Conservation (phyloP, 2,113 vertebrate genomes). For the Alethe diademata region DNA sequence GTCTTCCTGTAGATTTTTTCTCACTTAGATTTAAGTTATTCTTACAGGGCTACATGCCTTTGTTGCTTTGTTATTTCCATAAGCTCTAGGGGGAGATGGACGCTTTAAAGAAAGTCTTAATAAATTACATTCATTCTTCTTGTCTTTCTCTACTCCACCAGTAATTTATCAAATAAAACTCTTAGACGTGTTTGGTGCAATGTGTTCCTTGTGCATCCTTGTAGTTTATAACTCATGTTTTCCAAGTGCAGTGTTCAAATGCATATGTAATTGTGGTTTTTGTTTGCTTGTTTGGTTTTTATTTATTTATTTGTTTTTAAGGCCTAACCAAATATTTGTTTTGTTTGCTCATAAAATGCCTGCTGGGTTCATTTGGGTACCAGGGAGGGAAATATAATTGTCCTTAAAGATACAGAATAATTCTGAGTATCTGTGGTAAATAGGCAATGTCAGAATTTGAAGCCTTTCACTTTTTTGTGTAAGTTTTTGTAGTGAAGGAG, state of each 20-base stretch:
- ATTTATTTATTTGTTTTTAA: not conserved
- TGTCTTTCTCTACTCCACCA: not conserved
- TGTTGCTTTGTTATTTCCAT: not conserved
- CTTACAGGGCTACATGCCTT: not conserved
- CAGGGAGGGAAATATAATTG: not conserved
- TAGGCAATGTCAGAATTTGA: not conserved
- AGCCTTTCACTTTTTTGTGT: not conserved
- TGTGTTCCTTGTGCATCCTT: not conserved
- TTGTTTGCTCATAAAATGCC: not conserved
- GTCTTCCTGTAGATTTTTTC: not conserved
- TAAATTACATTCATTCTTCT: constrained; percentile 2
- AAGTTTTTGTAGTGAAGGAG: not conserved
- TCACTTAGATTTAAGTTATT: not conserved
- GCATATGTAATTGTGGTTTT: not conserved
- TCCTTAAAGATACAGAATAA: not conserved
- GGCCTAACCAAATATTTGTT: not conserved
- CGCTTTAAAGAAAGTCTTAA: not conserved
- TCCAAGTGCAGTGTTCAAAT: not conserved
- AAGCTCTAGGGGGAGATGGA: not conserved
- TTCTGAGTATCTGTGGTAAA: not conserved
- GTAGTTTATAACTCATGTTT: not conserved
- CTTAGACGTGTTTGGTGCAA: not conserved
- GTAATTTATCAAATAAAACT: constrained; percentile 16
- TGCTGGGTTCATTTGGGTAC: not conserved
- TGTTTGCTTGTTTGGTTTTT: not conserved